These are phyloP conservation scores for Lytechinus variegatus DNA, from an alignment of 35 echinoderm and acorn worm genomes.

Conservation along the genomic window DNA sequence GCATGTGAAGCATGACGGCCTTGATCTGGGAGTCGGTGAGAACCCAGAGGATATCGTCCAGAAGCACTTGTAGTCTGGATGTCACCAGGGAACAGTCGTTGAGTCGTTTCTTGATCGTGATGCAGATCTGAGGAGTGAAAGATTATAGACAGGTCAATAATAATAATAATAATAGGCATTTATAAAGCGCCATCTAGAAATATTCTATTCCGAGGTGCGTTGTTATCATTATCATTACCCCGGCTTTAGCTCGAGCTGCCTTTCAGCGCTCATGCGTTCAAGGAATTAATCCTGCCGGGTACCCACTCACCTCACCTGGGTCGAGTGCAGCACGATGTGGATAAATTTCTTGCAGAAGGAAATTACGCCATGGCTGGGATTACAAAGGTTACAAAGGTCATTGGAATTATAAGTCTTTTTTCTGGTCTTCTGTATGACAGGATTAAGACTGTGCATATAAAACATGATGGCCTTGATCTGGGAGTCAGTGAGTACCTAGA, in stretches of 20 bases:
- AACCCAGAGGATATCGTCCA: conserved; percentile 97
- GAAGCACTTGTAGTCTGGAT: conserved; percentile 83
- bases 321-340: too few species aligned
- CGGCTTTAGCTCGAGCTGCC: too few species aligned
- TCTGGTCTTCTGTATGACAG: conserved; percentile 86
- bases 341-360: too few species aligned
- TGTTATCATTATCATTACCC: too few species aligned
- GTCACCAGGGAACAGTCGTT: conserved; percentile 85
- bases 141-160: neutral
- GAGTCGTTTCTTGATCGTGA: conserved; percentile 88
- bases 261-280: too few species aligned
- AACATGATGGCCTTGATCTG: conserved; percentile 87
- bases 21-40: conserved; percentile 97
- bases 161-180: too few species aligned
- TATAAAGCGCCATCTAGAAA: too few species aligned
- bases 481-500: conserved; percentile 89
- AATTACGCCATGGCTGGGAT: too few species aligned
- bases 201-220: too few species aligned
- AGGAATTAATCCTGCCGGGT: too few species aligned
- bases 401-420: neutral
- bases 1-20: conserved; percentile 84
- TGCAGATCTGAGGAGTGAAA: conserved; percentile 69
- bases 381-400: neutral
- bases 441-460: conserved; percentile 81
- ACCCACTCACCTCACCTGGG: too few species aligned